Base-by-base conservation (phyloP, 1,140 invertebrate genomes). In the Trichonephila inaurata region DNA sequence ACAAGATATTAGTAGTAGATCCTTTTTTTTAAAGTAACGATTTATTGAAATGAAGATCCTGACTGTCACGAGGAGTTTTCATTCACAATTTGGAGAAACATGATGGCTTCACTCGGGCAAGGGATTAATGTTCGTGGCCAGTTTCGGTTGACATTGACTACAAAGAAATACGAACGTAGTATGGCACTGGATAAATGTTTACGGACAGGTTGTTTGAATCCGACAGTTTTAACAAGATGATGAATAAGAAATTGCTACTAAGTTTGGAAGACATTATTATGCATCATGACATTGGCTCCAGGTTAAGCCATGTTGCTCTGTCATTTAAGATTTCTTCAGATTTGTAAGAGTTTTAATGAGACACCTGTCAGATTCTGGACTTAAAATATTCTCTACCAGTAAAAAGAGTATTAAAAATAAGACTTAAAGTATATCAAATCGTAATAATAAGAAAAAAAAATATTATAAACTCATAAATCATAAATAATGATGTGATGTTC, bases 41-140 rank as follows among this genome's bases (percentile, higher is more conserved):
- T 69, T 69, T 69, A 69, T 69, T 77, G 28, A 10, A 33, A 12
- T 18, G 28, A 28, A 77, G 28, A 77, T 6, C 4, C 7, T 33
- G 28, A 6, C 72, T 77, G 72, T 77, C 72, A 28, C 18, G 28
- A 28, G 14, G 72, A 40, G 33, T 77, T 64, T 77, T 77, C 72
- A 77, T 77, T 77, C 72, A 33, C 72, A 77, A 77, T 77, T 77
- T 77, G 24, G 7, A 33, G 16, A 28, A 18, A 77, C 72, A 77
- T 18, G 72, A 77, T 69, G 66, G 21, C 66, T 69, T 3, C 24
- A 24, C 66, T 28, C n/a, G 21, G 7, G 14, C 14, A 77, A 77
- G 28, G 72, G 72, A 77, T 77, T 77, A 77, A 18, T 14, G 6
- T 33, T 18, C 14, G 72, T 1, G 72, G 28, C 28, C 28, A 33